phyloP scores from a whole-genome alignment of 2,797 vertebrate genomes.

The Synanceia verrucosa region DNA sequence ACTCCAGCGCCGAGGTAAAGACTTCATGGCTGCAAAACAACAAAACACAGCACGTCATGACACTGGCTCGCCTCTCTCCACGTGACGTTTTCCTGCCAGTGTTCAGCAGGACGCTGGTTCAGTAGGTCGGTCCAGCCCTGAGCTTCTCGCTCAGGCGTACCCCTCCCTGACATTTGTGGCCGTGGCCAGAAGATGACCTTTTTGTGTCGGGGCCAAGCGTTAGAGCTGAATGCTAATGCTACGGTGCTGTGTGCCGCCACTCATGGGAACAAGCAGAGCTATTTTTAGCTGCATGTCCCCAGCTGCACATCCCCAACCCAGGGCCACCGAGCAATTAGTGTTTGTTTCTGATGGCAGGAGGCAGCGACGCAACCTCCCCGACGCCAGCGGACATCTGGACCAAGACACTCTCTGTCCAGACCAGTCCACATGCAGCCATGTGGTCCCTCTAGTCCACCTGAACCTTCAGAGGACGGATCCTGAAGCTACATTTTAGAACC shows the following conservation, averaged over 20 bases:
- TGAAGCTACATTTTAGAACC: no score
- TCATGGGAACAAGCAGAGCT: slow-evolving; percentile 75
- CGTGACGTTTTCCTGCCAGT: slow-evolving; percentile 56
- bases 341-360: slow-evolving; percentile 76
- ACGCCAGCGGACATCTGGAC: slow-evolving; percentile 79
- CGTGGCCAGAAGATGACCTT: slow-evolving; percentile 71
- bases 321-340: slow-evolving; percentile 82
- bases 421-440: slow-evolving; percentile 14
- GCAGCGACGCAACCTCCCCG: slow-evolving; percentile 71
- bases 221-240: slow-evolving; percentile 74
- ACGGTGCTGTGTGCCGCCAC: slow-evolving; percentile 65
- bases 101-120: slow-evolving; percentile 56
- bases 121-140: slow-evolving; percentile 37
- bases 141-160: slow-evolving; percentile 37
- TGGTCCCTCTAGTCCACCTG: slow-evolving; percentile 14
- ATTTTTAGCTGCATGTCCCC: slow-evolving; percentile 83
- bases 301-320: slow-evolving; percentile 82
- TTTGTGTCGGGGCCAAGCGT: slow-evolving; percentile 63
- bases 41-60: slow-evolving; percentile 55
- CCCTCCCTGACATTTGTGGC: slow-evolving; percentile 68
- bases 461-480: slow-evolving; percentile 14
- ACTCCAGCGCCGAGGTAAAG: slow-evolving; percentile 68
- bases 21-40: slow-evolving; percentile 48
- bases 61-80: slow-evolving; percentile 43
- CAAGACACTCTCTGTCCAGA: slow-evolving; percentile 56